These are phyloP conservation scores for Cyclophora punctaria DNA, from an alignment of 2,888 invertebrate species.

Conservation along the genomic window DNA sequence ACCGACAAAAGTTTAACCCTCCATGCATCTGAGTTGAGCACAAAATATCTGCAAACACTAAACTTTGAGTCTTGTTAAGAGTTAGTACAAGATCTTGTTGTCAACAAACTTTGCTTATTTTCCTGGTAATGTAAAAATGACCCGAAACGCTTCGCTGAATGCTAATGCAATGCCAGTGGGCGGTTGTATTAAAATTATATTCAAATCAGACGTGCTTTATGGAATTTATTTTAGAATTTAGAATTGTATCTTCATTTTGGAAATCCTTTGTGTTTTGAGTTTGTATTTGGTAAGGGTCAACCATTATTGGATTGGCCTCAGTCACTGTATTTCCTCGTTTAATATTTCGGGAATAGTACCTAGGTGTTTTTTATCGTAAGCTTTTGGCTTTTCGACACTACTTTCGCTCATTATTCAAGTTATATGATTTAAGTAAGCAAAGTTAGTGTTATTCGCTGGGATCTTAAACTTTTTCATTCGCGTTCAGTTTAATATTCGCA, in stretches of 20 bases:
- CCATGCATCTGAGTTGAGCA: neutral
- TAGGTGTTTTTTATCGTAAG: too few species aligned
- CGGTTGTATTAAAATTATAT: conserved; percentile 12
- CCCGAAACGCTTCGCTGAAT: conserved; percentile 18
- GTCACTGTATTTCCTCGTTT: too few species aligned
- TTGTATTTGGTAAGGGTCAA: too few species aligned
- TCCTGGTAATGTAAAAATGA: conserved; percentile 23
- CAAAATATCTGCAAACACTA: conserved; percentile 9
- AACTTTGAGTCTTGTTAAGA: conserved; percentile 25
- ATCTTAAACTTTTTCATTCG: too few species aligned
- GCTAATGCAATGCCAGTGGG: conserved; percentile 20
- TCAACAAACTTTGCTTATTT: conserved; percentile 35
- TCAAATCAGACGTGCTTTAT: conserved; percentile 1
- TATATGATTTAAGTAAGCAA: too few species aligned
- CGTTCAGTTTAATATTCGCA: too few species aligned
- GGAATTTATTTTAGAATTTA: neutral
- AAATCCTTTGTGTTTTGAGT: too few species aligned
- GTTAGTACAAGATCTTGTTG: conserved; percentile 19
- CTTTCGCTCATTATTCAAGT: too few species aligned
- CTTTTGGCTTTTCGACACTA: too few species aligned
- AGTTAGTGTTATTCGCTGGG: too few species aligned
- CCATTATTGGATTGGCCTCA: too few species aligned
- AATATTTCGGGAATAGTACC: too few species aligned
- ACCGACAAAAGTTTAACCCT: neutral
- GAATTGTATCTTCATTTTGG: neutral